Percentiles rank a stretch among this genome's conserved stretches.
phyloP scores from a whole-genome alignment of 2,888 invertebrate genomes.

The Hofmannophila pseudospretella region DNA sequence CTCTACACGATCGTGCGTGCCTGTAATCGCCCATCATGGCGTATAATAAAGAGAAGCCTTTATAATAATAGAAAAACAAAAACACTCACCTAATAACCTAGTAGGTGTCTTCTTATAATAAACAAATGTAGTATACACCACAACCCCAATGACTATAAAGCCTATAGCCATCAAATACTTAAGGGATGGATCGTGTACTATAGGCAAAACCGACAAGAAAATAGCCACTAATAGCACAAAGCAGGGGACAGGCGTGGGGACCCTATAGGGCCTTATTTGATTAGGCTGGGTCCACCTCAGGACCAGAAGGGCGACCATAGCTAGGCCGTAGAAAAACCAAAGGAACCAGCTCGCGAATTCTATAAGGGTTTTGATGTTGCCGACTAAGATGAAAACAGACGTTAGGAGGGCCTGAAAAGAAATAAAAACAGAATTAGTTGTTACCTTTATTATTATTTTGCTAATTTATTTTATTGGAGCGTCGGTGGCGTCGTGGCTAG shows the following conservation, averaged over 20 bases:
- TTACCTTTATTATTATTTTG: no score
- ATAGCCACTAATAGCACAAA: slow-evolving; percentile 83
- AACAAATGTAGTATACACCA: slow-evolving; percentile 86
- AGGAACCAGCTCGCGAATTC: slow-evolving; percentile 92
- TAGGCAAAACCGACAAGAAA: slow-evolving; percentile 85
- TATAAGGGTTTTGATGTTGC: slow-evolving; percentile 86
- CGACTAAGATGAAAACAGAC: slow-evolving; percentile 82
- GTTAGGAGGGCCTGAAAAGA: slow-evolving; percentile 81
- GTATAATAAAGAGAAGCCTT: no score
- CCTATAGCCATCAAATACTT: slow-evolving; percentile 87
- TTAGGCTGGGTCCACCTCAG: slow-evolving; percentile 83
- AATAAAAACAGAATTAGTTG: neutral
- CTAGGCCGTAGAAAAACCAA: slow-evolving; percentile 91
- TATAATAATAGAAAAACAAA: slow-evolving; percentile 1
- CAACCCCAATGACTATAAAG: slow-evolving; percentile 83
- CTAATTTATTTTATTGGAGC: no score
- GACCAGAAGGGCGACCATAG: slow-evolving; percentile 87
- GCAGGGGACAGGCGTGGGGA: slow-evolving; percentile 84
- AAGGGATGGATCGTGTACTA: slow-evolving; percentile 84
- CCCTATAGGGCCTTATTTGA: slow-evolving; percentile 84
- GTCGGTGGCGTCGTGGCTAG: no score
- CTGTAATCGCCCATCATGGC: no score
- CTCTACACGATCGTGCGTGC: no score
- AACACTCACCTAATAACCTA: slow-evolving; percentile 79
- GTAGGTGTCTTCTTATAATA: slow-evolving; percentile 81